These are phyloP conservation scores for Aplysina aerophoba DNA, from an alignment of 37 sponge, comb jelly and placozoan species.

Conservation along the genomic window DNA sequence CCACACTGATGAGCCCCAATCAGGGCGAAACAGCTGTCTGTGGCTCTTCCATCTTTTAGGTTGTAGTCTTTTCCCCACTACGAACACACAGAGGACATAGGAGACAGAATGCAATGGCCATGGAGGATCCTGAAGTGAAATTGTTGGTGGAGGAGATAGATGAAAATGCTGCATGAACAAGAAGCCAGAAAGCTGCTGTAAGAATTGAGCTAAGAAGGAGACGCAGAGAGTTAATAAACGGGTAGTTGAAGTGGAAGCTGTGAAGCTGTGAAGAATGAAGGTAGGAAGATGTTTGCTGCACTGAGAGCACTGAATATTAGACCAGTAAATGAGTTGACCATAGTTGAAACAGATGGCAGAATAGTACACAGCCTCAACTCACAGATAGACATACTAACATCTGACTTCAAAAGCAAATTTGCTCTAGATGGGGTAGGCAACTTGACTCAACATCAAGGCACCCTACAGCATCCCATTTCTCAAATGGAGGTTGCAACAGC, in stretches of 20 bases:
- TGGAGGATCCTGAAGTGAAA: conserved; percentile 1
- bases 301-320: not conserved
- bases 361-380: not conserved
- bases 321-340: not conserved
- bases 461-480: conserved; percentile 1
- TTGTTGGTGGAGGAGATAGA: conserved; percentile 11
- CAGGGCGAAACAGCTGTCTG: too few relatives aligned
- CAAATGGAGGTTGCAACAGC: not conserved
- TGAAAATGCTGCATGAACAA: conserved; percentile 11
- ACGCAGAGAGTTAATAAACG: not conserved
- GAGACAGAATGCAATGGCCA: too few relatives aligned
- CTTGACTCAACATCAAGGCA: not conserved
- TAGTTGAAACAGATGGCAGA: not conserved
- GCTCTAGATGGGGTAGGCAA: not conserved
- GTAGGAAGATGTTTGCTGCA: conserved; percentile 16
- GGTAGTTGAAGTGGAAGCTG: not conserved
- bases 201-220: not conserved
- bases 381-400: not conserved
- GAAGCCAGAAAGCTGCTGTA: not conserved
- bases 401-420: not conserved
- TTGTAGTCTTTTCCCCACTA: too few relatives aligned
- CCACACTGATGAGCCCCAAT: too few relatives aligned
- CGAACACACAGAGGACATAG: too few relatives aligned
- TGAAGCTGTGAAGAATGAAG: not conserved
- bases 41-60: too few relatives aligned